Evolutionary conservation across 2,113 vertebrate genomes (phyloP).

Genomic region (Willisornis vidua): DNA sequence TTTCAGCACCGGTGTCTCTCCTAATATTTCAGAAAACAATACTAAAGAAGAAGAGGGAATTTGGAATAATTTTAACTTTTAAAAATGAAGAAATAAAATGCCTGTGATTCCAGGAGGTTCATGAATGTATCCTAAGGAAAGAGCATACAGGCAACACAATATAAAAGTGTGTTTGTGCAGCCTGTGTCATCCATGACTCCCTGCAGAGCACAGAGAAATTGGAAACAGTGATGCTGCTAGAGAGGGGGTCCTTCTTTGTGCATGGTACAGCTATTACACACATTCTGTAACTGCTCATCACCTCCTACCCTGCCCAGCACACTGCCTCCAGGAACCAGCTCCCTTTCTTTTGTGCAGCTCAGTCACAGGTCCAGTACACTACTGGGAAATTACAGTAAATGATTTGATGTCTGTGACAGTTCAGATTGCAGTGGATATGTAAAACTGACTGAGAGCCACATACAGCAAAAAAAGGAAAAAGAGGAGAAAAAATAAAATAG

Average conservation of each 20-base stretch:
- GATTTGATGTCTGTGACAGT: background rate
- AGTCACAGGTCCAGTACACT: background rate
- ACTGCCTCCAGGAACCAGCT: background rate
- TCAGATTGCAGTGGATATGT: background rate
- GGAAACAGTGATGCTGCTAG: background rate
- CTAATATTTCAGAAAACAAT: background rate
- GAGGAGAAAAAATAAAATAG: background rate
- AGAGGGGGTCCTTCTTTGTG: background rate
- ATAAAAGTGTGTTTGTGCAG: background rate
- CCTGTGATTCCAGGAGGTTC: background rate
- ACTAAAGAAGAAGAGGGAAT: background rate
- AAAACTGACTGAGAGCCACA: background rate
- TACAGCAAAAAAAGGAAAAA: background rate
- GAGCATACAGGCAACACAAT: rapidly evolving
- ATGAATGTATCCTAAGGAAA: background rate
- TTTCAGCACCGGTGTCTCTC: background rate
- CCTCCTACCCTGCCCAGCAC: background rate
- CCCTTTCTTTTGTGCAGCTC: background rate
- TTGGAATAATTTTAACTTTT: background rate
- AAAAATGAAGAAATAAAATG: background rate
- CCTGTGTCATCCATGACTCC: rapidly evolving
- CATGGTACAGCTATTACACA: background rate
- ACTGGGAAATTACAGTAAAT: background rate
- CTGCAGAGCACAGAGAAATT: background rate
- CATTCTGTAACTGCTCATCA: background rate